phyloP scores from a whole-genome alignment of 1,140 invertebrate species.

The Alviniconcha marisindica region DNA sequence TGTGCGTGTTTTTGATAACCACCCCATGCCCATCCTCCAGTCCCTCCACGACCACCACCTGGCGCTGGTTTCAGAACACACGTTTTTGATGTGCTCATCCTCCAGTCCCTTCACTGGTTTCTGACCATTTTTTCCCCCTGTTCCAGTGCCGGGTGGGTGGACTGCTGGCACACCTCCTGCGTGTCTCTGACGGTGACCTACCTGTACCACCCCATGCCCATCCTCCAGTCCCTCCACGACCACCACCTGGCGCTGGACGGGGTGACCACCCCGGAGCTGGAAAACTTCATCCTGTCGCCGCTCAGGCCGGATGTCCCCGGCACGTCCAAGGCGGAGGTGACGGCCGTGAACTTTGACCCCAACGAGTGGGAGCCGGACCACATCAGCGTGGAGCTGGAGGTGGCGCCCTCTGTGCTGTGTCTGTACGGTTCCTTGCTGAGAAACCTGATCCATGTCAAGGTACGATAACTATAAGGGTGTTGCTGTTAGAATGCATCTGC shows the following conservation, averaged over 20 bases:
- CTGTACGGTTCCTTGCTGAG: conserved; percentile 93
- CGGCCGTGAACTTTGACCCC: conserved; percentile 87
- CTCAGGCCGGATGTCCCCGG: conserved; percentile 83
- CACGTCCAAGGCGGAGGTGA: conserved; percentile 32
- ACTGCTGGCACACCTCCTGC: conserved; percentile 96
- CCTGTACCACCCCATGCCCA: conserved; percentile 90
- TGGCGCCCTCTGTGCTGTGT: conserved; percentile 91
- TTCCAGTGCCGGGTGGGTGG: conserved; percentile 89
- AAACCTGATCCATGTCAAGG: conserved; percentile 91
- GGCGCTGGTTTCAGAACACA: not conserved
- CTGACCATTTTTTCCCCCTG: too few species aligned
- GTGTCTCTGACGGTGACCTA: conserved; percentile 93
- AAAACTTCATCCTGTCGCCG: conserved; percentile 93
- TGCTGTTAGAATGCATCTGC: too few species aligned
- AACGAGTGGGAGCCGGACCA: conserved; percentile 88
- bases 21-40: conserved; percentile 81
- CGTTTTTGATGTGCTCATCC: not conserved
- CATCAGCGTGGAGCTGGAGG: conserved; percentile 93
- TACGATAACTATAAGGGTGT: conserved; percentile 58
- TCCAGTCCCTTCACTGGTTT: not conserved
- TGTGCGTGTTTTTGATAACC: not conserved
- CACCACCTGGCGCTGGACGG: conserved; percentile 46
- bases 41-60: conserved; percentile 42
- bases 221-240: conserved; percentile 45
- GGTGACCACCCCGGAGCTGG: conserved; percentile 94